A percentile compares a stretch with the other conserved stretches of the same genome.
These are phyloP conservation scores for Drosophila neoperkinsi DNA, from an alignment of 2,888 invertebrate genomes.

Conservation along the genomic window DNA sequence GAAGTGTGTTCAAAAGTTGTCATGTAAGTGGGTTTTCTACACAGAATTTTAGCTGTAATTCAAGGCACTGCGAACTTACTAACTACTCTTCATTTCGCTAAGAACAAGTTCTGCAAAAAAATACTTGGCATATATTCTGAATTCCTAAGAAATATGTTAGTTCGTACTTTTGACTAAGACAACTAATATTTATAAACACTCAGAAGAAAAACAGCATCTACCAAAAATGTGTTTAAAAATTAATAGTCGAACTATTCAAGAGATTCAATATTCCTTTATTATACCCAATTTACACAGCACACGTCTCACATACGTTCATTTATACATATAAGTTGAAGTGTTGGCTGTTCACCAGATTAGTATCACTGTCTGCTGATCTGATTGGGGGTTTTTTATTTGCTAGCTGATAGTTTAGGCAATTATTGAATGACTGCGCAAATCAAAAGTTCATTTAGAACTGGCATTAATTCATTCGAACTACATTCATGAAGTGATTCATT, in stretches of 20 bases:
- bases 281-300: neutral
- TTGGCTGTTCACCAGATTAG: neutral
- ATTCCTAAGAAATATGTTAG: neutral
- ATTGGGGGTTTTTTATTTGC: neutral
- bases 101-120: neutral
- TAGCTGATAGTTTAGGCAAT: conserved; percentile 35
- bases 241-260: neutral
- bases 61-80: neutral
- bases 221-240: neutral
- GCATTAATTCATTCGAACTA: conserved; percentile 28
- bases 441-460: conserved; percentile 10
- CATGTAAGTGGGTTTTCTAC: conserved; percentile 38
- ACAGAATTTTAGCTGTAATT: conserved; percentile 7
- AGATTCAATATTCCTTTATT: neutral
- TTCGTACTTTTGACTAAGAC: neutral
- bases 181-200: neutral
- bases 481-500: conserved; percentile 48
- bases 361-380: conserved; percentile 14
- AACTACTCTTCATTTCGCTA: neutral
- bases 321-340: neutral
- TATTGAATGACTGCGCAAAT: conserved; percentile 14
- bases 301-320: conserved; percentile 1
- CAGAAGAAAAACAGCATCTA: neutral
- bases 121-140: neutral
- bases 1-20: conserved; percentile 12